Base-by-base conservation (phyloP, 1,140 invertebrate species). In the Ctenoplectra terminalis region DNA sequence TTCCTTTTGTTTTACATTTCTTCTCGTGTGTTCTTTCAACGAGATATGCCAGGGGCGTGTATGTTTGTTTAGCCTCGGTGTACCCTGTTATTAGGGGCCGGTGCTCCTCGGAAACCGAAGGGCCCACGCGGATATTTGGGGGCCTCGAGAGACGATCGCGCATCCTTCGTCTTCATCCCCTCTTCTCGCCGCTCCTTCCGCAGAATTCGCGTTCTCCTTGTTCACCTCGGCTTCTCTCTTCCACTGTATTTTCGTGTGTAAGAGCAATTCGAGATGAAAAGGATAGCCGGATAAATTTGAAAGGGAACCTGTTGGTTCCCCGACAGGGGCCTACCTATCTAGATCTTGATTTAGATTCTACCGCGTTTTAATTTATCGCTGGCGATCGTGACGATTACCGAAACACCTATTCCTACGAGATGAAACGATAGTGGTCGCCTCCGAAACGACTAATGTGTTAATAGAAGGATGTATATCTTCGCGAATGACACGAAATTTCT, bases 41-140 rank as follows among this genome's bases (percentile, higher is more conserved):
- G 84, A 90, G 91, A 92, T 86, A 91, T 92, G 90, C 92, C 90
- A 92, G 91, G 92, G 92, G 92, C 92, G 92, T 93, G 92, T 92
- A 93, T 93, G 92, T 93, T 93, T 93, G 92, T 93, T 93, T 93
- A 93, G 91, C 89, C 83, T 86, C 82, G 85, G 83, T 89, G 88
- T 90, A 92, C 92, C 92, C 92, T 93, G 92, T 93, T 93, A 93
- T 93, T 93, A 93, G 89, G 89, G 82, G 75, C 86, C 87, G 86
- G 86, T 87, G 79, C 88, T 86, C 79, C 80, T 86, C 88, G 78
- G 86, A 86, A 89, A 85, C 54, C 89, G 87, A 89, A 73, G 74
- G 86, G 90, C 88, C 91, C 88, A 90, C 89, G 90, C 86, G 74
- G 88, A 88, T 85, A 89, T 83, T 80, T 71, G 72, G 58, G 61